These are phyloP conservation scores for Meteorus sp. DNA, from an alignment of 1,140 invertebrate species.

Conservation along the genomic window DNA sequence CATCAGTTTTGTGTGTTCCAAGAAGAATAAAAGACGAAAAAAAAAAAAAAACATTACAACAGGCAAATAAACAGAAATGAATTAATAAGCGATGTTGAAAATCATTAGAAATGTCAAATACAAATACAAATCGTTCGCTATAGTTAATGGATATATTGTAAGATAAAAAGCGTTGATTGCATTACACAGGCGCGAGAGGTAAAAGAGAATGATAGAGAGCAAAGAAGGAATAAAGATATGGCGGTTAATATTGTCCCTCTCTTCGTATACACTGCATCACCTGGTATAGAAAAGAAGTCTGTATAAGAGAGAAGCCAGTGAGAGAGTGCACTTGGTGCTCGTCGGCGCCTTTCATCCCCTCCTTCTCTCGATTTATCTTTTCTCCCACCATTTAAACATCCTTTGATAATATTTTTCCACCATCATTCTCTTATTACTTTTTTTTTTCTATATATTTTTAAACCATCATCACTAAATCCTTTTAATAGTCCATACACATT, in stretches of 20 bases:
- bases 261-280: constrained; percentile 23
- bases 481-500: no score
- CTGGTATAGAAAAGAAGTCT: constrained; percentile 35
- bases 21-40: no score
- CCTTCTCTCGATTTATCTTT: constrained; percentile 20
- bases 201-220: background rate
- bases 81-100: no score
- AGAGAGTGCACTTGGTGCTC: constrained; percentile 43
- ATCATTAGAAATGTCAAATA: no score
- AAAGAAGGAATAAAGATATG: background rate
- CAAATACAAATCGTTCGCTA: no score
- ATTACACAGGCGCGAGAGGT: background rate
- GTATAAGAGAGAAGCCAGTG: constrained; percentile 28
- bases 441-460: no score
- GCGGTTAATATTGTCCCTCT: constrained; percentile 17
- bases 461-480: no score
- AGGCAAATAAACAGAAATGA: no score
- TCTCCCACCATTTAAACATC: constrained; percentile 32
- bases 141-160: background rate
- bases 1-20: no score
- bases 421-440: constrained; percentile 3
- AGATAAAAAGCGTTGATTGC: constrained; percentile 3
- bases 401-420: constrained; percentile 21
- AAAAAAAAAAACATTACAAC: no score
- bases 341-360: constrained; percentile 47